Base-by-base conservation (phyloP, 2,113 vertebrate genomes). In the Phoxinus phoxinus region DNA sequence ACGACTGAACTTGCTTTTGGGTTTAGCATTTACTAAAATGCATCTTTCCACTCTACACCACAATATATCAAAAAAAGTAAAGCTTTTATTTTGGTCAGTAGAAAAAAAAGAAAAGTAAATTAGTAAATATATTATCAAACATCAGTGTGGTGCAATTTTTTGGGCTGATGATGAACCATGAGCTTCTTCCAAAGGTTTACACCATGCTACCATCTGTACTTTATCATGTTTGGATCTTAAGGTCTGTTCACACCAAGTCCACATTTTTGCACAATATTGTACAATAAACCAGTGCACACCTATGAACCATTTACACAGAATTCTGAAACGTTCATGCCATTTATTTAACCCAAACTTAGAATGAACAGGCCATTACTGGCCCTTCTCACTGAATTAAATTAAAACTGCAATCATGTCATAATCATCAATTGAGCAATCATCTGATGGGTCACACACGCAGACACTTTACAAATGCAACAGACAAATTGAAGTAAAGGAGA, bases 21-120 rank as follows among this genome's bases (percentile, higher is more conserved):
- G 41, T 67, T 81, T 67, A 6, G 72, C 13, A 44, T 30, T 30
- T 46, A 37, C 32, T 25, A 21, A 41, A 59, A 61, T 58, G 44
- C 72, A 75, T 76, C 58, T 80, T 81, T 80, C 56, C 77, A 61
- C 32, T 79, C 53, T 61, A 61, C 32, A 79, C 32, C 17, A 61
- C 10, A 37, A 30, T 37, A 41, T 15, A 12, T 46, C 1, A 2
- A 56, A 56, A 58, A 41, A 3, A 59, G 3, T 78, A 32, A 79
- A 79, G 32, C 53, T 79, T 61, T 77, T 23, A 13, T 79, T 59
- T 79, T 61, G 6, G 19, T 76, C 37, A 53, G 48, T 65, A 17
- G 15, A 77, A 25, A 32, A 59, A 41, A 15, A 23, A 1, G 0
- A 41, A 15, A 23, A 1, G 0, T 10, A 13, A 56, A 32, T 77